phyloP scores from a whole-genome alignment of 2,113 vertebrate species.

The Eretmochelys imbricata region DNA sequence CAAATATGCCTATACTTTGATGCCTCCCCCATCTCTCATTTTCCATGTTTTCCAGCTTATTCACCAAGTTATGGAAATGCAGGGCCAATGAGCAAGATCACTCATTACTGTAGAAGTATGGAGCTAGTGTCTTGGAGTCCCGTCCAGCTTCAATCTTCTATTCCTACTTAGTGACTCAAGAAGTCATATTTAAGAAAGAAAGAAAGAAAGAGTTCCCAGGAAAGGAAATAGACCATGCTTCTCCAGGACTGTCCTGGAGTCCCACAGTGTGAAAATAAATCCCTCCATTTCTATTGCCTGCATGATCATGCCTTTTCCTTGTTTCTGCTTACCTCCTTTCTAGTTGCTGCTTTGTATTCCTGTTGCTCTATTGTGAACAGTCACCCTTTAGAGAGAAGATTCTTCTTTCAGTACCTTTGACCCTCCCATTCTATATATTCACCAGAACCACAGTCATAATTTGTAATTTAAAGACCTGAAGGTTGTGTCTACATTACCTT shows the following conservation, averaged over 20 bases:
- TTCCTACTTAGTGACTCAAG: neutral
- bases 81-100: neutral
- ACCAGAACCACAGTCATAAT: neutral
- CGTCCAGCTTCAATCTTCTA: neutral
- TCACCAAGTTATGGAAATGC: neutral
- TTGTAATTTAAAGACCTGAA: neutral
- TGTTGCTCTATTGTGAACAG: neutral
- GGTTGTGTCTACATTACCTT: neutral
- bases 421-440: neutral
- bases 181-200: neutral
- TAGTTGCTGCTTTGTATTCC: neutral
- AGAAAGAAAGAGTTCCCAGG: neutral
- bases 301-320: neutral
- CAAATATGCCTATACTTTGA: neutral
- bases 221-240: neutral
- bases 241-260: neutral
- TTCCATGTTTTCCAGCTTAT: neutral
- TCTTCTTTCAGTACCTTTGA: neutral
- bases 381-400: neutral
- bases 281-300: neutral
- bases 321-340: neutral
- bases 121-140: neutral
- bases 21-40: neutral
- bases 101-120: neutral
- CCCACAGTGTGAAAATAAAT: neutral